Base-by-base conservation (phyloP, 2,797 vertebrate species). In the Sebastes goodei region DNA sequence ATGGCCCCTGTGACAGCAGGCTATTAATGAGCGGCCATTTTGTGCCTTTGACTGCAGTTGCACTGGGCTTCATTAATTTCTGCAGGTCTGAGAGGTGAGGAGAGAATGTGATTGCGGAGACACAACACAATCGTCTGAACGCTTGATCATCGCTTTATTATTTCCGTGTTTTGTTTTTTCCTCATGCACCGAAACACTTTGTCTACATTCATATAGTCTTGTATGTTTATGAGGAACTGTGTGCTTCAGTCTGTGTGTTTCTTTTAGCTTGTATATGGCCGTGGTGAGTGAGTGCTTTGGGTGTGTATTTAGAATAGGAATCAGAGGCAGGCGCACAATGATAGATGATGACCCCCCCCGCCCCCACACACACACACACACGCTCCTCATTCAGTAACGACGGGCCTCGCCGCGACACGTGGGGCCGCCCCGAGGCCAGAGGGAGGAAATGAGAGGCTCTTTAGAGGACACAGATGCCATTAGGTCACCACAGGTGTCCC, bases 241-340 rank as follows among this genome's bases (percentile, higher is more conserved):
- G 32, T 27, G n/a, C n/a, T 60, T 61, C 0, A 10, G 20, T 10
- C 49, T 59, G 9, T 49, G 55, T 72, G 32, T 60, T 7, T 74
- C 7, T 32, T 2, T 76, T 57, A 56, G 35, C 35, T 2, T 38
- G 35, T 38, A 38, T 38, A 38, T 38, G 5, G 35, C 35, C 35
- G 35, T 38, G 0, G 35, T 38, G 35, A 38, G 35, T 14, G 35
- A 38, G 35, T 38, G 35, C 35, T 14, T 38, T 96, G 94, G 95
- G 94, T 92, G 95, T 96, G 96, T 97, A 96, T 97, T 97, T 97
- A 93, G 95, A 96, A 97, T 96, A 96, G 82, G 72, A 88, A 96
- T 95, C 95, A 92, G 91, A 86, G 62, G 92, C 74, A 92, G 77
- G 56, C 32, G 3, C 72, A 66, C 82, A 25, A 92, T 97, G 96